Base-by-base conservation (phyloP, 2,797 vertebrate species). In the Petrocephalus sullivani region DNA sequence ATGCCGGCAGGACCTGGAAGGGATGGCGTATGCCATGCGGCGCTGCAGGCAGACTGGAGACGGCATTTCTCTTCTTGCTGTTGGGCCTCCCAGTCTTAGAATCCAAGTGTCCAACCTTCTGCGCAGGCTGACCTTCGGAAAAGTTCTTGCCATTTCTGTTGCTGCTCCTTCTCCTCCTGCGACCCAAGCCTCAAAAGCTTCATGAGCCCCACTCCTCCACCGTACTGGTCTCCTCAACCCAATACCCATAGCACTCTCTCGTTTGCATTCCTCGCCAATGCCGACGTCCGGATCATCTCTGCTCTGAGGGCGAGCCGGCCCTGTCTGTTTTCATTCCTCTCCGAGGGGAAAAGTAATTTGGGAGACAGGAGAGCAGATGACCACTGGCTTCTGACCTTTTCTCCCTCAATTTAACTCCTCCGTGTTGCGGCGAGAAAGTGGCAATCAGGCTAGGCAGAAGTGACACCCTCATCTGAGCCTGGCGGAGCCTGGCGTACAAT, bases 341-440 rank as follows among this genome's bases (percentile, higher is more conserved):
- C 95, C 89, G 14, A 90, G 88, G 93, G 90, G 92, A 95, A 92
- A 90, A 96, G 95, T 91, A 91, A 94, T 94, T 93, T 94, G 92
- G 93, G 93, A 92, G 94, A 91, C 94, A 93, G 92, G 94, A 94
- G 94, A 93, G 91, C 93, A 94, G 94, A 96, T 95, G 96, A 94
- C 96, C 96, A 94, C 91, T 94, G 92, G 93, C 95, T 94, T 83
- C 95, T 95, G 95, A 97, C 96, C 97, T 97, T 97, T 97, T 96
- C 97, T 97, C 93, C 96, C 96, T 94, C 96, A 91, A 95, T 97
- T 97, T 96, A 94, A 91, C 92, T 96, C 91, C 93, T 90, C 90
- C 87, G 90, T 91, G 88, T 92, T 16, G 90, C 60, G 21, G 92
- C 89, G 92, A 90, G 91, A 95, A 94, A 95, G 88, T 95, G 93